Conservation (phyloP, 2,888 invertebrate genomes). For the Palloptera scutellata region DNA sequence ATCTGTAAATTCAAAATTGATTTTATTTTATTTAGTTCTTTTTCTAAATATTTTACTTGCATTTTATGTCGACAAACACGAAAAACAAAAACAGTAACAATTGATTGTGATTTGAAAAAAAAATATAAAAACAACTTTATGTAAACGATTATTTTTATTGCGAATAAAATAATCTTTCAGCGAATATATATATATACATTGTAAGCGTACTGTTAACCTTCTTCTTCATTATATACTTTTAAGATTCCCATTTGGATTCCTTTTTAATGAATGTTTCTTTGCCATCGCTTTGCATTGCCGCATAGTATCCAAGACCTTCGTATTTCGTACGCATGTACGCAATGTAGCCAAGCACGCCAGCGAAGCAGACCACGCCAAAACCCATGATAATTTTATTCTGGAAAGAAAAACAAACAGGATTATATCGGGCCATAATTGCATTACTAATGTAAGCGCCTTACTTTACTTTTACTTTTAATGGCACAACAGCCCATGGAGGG, state of each 20-base stretch:
- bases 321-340: constrained; percentile 85
- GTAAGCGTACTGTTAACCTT: neutral
- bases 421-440: too few species aligned
- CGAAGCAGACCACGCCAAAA: constrained; percentile 78
- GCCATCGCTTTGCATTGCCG: constrained; percentile 81
- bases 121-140: constrained; percentile 31
- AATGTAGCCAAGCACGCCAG: constrained; percentile 80
- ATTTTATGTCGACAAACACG: constrained; percentile 25
- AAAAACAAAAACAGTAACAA: constrained; percentile 47
- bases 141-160: constrained; percentile 25
- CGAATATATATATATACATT: constrained; percentile 17
- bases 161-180: neutral
- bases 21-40: constrained; percentile 29
- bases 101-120: constrained; percentile 54
- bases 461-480: too few species aligned
- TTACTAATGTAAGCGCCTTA: too few species aligned
- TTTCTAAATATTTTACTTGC: constrained; percentile 32
- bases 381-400: constrained; percentile 89
- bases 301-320: constrained; percentile 80
- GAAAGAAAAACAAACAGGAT: constrained; percentile 16
- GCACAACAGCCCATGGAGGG: too few species aligned
- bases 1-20: constrained; percentile 35
- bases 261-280: constrained; percentile 77
- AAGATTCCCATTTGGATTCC: constrained; percentile 78
- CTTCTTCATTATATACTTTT: constrained; percentile 25